A percentile compares a stretch with the other conserved stretches of the same genome.
phyloP scores from a whole-genome alignment of 2,888 invertebrate genomes.

The Chrysina gloriosa region DNA sequence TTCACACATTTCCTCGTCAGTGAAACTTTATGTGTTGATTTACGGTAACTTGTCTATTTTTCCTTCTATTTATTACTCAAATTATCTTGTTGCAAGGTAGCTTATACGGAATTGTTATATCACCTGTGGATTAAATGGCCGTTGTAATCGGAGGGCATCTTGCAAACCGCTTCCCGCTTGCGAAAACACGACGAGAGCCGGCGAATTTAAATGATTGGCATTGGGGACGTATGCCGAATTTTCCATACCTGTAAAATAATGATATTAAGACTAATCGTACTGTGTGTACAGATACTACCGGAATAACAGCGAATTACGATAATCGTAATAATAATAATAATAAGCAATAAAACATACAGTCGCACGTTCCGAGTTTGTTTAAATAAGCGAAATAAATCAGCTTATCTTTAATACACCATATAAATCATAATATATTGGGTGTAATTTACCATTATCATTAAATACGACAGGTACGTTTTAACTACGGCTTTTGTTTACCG shows the following conservation, averaged over 20 bases:
- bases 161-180: slow-evolving; percentile 80
- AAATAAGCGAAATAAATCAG: slow-evolving; percentile 44
- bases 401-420: slow-evolving; percentile 35
- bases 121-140: slow-evolving; percentile 81
- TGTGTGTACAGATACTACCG: background rate
- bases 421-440: slow-evolving; percentile 40
- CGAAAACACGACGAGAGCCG: slow-evolving; percentile 80
- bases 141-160: slow-evolving; percentile 80
- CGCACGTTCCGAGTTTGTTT: slow-evolving; percentile 32
- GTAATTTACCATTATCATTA: slow-evolving; percentile 42
- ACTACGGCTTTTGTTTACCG: slow-evolving; percentile 12
- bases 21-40: too few species aligned
- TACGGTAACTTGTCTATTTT: too few species aligned
- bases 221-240: slow-evolving; percentile 79
- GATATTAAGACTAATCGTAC: slow-evolving; percentile 1
- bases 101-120: slow-evolving; percentile 54
- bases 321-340: slow-evolving; percentile 14
- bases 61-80: background rate
- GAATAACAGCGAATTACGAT: background rate
- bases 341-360: slow-evolving; percentile 35
- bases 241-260: slow-evolving; percentile 68
- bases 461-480: slow-evolving; percentile 27
- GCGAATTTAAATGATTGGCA: slow-evolving; percentile 78
- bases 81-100: background rate
- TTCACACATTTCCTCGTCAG: too few species aligned